Conservation (phyloP, 2,888 invertebrate species). For the Caenorhabditis sp. region DNA sequence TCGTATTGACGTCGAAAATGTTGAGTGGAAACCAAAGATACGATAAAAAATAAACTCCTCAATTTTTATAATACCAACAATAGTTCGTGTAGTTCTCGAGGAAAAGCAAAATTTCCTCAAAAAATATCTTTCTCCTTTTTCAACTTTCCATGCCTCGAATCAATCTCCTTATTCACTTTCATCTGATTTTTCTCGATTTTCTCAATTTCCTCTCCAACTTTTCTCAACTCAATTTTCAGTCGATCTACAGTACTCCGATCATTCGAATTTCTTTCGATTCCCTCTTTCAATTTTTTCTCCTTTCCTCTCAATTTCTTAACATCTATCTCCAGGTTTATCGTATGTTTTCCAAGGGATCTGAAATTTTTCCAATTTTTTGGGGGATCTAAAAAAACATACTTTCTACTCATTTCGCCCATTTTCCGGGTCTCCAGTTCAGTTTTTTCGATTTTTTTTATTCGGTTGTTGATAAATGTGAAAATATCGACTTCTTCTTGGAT, state of each 20-base stretch:
- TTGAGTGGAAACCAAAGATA: too few relatives aligned
- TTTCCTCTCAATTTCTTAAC: constrained; percentile 11
- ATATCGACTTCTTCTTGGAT: constrained; percentile 29
- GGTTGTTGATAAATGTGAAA: constrained; percentile 44
- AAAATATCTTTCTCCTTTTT: constrained; percentile 5
- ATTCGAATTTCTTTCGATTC: neutral
- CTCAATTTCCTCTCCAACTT: neutral
- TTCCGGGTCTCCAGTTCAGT: constrained; percentile 12
- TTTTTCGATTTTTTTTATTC: constrained; percentile 4
- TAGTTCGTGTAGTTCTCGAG: too few relatives aligned
- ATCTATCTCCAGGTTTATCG: constrained; percentile 7
- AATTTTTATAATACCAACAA: too few relatives aligned
- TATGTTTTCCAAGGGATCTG: neutral
- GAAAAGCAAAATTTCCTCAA: too few relatives aligned
- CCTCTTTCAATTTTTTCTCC: constrained; percentile 12
- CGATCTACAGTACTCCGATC: neutral
- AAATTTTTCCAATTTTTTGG: neutral
- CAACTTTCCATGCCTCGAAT: neutral
- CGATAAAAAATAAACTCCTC: too few relatives aligned
- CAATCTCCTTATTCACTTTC: neutral
- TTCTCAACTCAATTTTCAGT: neutral
- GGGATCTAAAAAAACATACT: neutral
- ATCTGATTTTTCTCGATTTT: neutral
- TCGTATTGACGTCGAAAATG: too few relatives aligned
- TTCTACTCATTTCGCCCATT: neutral